These are phyloP conservation scores for Megalonaias nervosa DNA, from an alignment of 1,140 invertebrate genomes.

Conservation along the genomic window DNA sequence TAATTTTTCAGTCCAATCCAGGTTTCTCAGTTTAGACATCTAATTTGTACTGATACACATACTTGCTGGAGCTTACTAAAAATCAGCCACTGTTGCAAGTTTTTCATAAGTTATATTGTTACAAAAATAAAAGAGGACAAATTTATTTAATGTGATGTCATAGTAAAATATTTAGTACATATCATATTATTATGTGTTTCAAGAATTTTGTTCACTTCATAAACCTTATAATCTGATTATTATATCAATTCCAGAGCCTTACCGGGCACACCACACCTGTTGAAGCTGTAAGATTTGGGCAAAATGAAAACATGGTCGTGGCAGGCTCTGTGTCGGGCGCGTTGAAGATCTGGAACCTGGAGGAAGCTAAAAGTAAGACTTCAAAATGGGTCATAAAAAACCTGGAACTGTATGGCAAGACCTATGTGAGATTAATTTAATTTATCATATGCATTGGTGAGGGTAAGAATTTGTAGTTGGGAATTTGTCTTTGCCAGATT, in stretches of 20 bases:
- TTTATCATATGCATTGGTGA: too few relatives aligned
- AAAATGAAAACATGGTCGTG: slow-evolving; percentile 95
- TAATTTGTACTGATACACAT: too few relatives aligned
- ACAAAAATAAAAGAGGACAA: too few relatives aligned
- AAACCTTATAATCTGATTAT: not conserved
- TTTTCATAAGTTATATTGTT: too few relatives aligned
- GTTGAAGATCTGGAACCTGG: slow-evolving; percentile 97
- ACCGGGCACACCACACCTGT: slow-evolving; percentile 93
- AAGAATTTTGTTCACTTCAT: not conserved
- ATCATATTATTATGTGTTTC: not conserved
- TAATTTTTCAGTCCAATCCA: too few relatives aligned
- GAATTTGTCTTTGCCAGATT: too few relatives aligned
- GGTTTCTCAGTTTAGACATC: too few relatives aligned
- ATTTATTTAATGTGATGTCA: too few relatives aligned
- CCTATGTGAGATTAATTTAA: not conserved
- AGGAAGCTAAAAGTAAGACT: slow-evolving; percentile 84
- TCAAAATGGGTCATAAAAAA: not conserved
- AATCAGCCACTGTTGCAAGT: too few relatives aligned
- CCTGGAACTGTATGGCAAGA: not conserved
- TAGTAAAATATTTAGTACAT: too few relatives aligned
- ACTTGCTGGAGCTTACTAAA: too few relatives aligned
- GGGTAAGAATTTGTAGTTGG: too few relatives aligned
- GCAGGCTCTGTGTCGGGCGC: slow-evolving; percentile 94
- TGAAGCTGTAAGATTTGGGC: slow-evolving; percentile 95
- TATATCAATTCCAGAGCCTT: slow-evolving; percentile 81